Percentiles rank a stretch among this genome's conserved stretches.
Evolutionary conservation across 2,888 invertebrate species (phyloP).

Genomic region (Cactoblastis cactorum): DNA sequence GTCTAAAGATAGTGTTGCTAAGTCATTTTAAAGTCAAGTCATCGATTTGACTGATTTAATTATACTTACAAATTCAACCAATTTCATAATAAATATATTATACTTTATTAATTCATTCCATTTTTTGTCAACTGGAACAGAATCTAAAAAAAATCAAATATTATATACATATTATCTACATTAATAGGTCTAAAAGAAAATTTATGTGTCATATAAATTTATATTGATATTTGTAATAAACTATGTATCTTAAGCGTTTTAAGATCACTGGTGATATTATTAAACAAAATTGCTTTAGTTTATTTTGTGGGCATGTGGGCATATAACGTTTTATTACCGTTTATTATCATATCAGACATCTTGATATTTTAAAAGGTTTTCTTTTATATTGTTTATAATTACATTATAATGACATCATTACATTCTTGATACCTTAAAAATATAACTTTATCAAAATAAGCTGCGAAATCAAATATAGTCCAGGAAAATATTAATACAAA

Average conservation of each 20-base stretch:
- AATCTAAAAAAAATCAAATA: constrained; percentile 44
- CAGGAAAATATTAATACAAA: neutral
- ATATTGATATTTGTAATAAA: too few species aligned
- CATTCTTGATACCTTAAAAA: constrained; percentile 10
- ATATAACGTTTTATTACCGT: constrained; percentile 52
- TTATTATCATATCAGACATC: constrained; percentile 75
- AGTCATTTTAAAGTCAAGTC: too few species aligned
- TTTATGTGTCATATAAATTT: too few species aligned
- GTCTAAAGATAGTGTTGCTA: too few species aligned
- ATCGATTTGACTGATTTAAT: too few species aligned
- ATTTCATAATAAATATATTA: constrained; percentile 71
- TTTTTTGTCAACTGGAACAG: constrained; percentile 70
- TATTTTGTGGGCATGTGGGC: too few species aligned
- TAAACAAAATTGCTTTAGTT: too few species aligned
- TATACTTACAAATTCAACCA: constrained; percentile 72
- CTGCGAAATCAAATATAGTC: neutral
- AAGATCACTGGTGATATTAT: too few species aligned
- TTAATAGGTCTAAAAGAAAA: too few species aligned
- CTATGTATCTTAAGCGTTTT: too few species aligned
- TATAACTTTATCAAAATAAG: constrained; percentile 2
- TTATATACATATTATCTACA: too few species aligned
- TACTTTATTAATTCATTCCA: constrained; percentile 67
- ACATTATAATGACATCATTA: neutral
- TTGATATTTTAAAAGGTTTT: neutral
- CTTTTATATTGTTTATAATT: neutral